Evolutionary conservation across 2,888 invertebrate genomes (phyloP).

Genomic region (Lithophane leautieri): DNA sequence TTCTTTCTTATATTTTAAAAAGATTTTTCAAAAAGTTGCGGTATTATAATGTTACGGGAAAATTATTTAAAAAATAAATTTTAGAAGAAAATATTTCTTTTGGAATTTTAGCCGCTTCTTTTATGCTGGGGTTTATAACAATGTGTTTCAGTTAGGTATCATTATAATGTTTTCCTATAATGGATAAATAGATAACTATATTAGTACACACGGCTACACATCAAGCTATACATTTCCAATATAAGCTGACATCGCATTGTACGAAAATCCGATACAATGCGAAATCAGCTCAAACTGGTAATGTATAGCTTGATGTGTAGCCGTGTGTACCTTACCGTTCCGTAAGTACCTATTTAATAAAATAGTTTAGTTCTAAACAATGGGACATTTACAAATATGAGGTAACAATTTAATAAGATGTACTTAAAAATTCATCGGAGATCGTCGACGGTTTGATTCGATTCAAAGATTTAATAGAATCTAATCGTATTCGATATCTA

Average conservation of each 20-base stretch:
- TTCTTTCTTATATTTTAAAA: slow-evolving; percentile 39
- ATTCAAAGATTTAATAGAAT: slow-evolving; percentile 75
- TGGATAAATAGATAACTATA: neutral
- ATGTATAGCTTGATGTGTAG: too few relatives aligned
- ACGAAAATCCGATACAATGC: too few relatives aligned
- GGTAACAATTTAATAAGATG: neutral
- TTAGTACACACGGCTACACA: too few relatives aligned
- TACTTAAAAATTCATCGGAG: slow-evolving; percentile 7
- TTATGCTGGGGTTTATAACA: slow-evolving; percentile 1
- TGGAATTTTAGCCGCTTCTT: slow-evolving; percentile 6
- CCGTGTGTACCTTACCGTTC: neutral
- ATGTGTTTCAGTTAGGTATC: neutral
- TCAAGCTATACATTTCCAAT: too few relatives aligned
- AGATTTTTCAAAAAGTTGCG: slow-evolving; percentile 37
- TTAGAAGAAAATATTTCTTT: slow-evolving; percentile 13
- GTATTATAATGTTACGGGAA: slow-evolving; percentile 21
- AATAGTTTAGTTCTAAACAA: neutral
- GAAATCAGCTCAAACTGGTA: too few relatives aligned
- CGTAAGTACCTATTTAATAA: neutral
- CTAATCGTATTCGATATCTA: slow-evolving; percentile 84
- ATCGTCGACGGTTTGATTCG: neutral
- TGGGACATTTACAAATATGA: neutral
- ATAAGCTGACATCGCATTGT: too few relatives aligned
- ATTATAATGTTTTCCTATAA: neutral
- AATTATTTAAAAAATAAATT: slow-evolving; percentile 12